Evolutionary conservation across 2,888 invertebrate species (phyloP), one percentile per base, ranked within the genome.

Genomic region (Liodrosophila aerea): DNA sequence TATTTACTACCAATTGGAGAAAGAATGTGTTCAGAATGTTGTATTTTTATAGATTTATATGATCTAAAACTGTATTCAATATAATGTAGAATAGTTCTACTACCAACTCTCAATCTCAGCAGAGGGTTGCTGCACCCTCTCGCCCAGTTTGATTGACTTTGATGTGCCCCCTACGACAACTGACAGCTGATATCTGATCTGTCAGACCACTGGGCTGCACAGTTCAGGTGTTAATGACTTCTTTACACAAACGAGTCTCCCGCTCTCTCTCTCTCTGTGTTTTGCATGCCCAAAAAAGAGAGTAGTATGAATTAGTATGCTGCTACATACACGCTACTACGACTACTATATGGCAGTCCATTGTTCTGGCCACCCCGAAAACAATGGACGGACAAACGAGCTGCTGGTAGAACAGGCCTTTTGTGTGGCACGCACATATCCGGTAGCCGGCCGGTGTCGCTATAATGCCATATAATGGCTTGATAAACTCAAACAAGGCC

Each of bases 181-280:
- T 29, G 13, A 8, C 22, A 1, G 31, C 27, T 33, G 58, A 49
- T 71, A 71, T 73, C 73, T 68, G 56, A 67, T 67, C 73, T 64
- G 43, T 64, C 64, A 29, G 53, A 44, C 57, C 73, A 66, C 9
- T 67, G 73, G 33, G 2, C 57, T 44, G 53, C 22, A 47, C 78
- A 74, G 72, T 57, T 82, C 83, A 85, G 75, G 78, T 77, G 83
- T 64, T 85, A 78, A 85, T 77, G 85, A 77, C 85, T 85, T 62
- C 60, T 68, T 71, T 65, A 62, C 40, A 45, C 52, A 16, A 62
- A 16, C 58, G 39, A 37, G 47, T 31, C 56, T 30, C 39, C 11
- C 22, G 13, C 13, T 7, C 46, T 33, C 67, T 83, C 75, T 80
- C 82, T 49, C 39, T 29, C 29, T 5, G 5, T 8, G 30, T 63